phyloP scores from a whole-genome alignment of 2,113 vertebrate species.

The Sylvilagus bachmani region DNA sequence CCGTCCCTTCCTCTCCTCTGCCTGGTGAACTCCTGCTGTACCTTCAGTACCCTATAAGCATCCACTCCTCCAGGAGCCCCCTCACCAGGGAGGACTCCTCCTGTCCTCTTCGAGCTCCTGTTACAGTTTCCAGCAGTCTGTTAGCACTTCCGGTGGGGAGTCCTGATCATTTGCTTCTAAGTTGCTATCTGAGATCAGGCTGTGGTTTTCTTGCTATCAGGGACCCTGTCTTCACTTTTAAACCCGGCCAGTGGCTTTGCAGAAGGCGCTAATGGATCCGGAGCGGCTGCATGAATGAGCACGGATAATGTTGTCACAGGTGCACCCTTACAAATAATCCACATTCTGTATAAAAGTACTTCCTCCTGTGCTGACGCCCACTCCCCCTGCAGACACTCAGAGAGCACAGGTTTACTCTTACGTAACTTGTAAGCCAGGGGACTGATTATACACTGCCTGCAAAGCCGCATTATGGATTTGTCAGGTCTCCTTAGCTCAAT shows the following conservation, averaged over 20 bases:
- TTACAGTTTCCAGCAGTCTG: not conserved
- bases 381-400: constrained; percentile 21
- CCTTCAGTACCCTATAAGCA: not conserved
- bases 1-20: not conserved
- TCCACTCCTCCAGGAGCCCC: not conserved
- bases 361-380: constrained; percentile 19
- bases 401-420: not conserved
- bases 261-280: not conserved
- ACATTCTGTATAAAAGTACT: not conserved
- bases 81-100: not conserved
- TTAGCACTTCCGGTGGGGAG: not conserved
- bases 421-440: not conserved
- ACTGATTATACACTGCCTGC: not conserved
- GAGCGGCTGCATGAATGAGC: not conserved
- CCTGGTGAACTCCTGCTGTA: not conserved
- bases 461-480: not conserved
- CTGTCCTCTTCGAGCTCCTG: not conserved
- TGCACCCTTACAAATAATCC: not conserved
- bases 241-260: not conserved
- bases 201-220: not conserved
- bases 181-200: not conserved
- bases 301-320: not conserved
- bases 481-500: not conserved
- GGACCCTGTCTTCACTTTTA: not conserved
- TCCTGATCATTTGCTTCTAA: not conserved